Evolutionary conservation across 35 echinoderm and acorn worm species (phyloP).

Genomic region (Hemicentrotus pulcherrimus): DNA sequence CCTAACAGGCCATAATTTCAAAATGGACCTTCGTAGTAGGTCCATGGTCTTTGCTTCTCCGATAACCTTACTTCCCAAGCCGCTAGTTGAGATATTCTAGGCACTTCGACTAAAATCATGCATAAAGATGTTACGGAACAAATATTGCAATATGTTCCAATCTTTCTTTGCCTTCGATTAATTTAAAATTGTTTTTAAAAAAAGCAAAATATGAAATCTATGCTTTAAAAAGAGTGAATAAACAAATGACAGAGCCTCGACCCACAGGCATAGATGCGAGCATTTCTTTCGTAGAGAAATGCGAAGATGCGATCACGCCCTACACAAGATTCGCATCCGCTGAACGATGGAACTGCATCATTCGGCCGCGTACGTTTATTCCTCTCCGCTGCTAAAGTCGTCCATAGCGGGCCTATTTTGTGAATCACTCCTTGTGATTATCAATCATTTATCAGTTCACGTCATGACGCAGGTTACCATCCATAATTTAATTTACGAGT

Average conservation of each 20-base stretch:
- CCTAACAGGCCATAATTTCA: no score
- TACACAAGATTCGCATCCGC: not conserved
- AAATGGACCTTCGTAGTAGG: no score
- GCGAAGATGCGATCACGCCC: not conserved
- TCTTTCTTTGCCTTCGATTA: not conserved
- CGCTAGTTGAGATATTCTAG: not conserved
- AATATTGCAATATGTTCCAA: not conserved
- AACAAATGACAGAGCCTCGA: no score
- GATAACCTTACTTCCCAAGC: not conserved
- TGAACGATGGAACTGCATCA: not conserved
- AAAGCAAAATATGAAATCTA: no score
- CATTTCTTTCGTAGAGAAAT: not conserved
- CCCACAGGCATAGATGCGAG: not conserved
- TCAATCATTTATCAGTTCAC: no score
- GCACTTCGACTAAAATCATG: not conserved
- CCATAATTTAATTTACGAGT: not conserved
- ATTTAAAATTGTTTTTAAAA: not conserved
- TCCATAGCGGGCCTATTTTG: not conserved
- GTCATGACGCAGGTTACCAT: not conserved
- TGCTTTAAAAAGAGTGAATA: no score
- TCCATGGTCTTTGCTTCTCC: not conserved
- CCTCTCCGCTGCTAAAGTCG: not conserved
- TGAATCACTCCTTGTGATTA: no score
- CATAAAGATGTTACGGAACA: not conserved
- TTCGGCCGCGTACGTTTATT: not conserved